Evolutionary conservation across 2,797 vertebrate genomes (phyloP).

Genomic region (Ctenosaura bakeri): DNA sequence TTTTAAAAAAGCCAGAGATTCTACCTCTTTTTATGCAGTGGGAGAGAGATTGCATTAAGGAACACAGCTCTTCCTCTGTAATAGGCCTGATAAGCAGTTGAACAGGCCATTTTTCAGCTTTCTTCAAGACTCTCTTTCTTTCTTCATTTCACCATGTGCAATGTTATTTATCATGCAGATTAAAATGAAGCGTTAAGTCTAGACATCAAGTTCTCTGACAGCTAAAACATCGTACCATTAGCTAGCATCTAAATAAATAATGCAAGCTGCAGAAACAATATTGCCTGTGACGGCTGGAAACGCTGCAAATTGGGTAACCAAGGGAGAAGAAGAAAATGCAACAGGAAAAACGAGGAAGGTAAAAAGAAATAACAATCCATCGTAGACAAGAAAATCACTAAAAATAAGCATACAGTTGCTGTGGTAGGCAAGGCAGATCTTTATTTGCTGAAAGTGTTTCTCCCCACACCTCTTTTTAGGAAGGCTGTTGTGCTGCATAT

Average conservation of each 20-base stretch:
- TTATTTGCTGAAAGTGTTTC: neutral
- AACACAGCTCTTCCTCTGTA: constrained; percentile 27
- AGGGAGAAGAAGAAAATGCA: constrained; percentile 43
- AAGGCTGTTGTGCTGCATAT: neutral
- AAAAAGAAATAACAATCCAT: constrained; percentile 8
- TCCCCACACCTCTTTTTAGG: neutral
- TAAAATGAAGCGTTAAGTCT: constrained; percentile 52
- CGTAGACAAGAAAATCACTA: constrained; percentile 32
- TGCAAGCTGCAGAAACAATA: constrained; percentile 50
- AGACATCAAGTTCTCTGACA: constrained; percentile 59
- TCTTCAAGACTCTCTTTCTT: constrained; percentile 9
- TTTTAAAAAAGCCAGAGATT: neutral
- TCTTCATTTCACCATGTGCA: constrained; percentile 20
- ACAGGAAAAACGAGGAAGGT: constrained; percentile 19
- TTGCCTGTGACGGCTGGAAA: constrained; percentile 43
- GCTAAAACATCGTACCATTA: constrained; percentile 62
- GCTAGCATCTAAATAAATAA: constrained; percentile 65
- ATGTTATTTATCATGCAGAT: constrained; percentile 54
- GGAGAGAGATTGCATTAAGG: neutral
- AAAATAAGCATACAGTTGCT: constrained; percentile 40
- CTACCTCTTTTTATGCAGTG: neutral
- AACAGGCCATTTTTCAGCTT: constrained; percentile 39
- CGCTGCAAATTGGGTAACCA: constrained; percentile 35
- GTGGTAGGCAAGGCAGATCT: neutral
- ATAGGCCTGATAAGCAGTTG: constrained; percentile 24